Base-by-base conservation (phyloP, 2,888 invertebrate genomes). In the Cactoblastis cactorum region DNA sequence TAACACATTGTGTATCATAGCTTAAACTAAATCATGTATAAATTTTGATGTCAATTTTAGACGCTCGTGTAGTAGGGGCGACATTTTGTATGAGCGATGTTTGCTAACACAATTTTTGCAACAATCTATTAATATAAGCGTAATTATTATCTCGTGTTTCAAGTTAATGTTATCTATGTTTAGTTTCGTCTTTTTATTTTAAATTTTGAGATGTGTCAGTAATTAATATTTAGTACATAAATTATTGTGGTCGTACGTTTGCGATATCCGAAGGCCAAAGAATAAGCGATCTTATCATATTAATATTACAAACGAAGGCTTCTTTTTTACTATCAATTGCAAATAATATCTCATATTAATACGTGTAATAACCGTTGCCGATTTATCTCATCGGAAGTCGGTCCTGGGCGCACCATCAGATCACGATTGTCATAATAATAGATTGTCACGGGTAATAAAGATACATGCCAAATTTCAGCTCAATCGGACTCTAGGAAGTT, bases 41-140 rank as follows among this genome's bases (percentile, higher is more conserved):
- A 81, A 81, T 80, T 79, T 87, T 79, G 83, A 87, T 87, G 88
- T 88, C 88, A 88, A 88, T 88, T 88, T 79, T 88, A 85, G 84
- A 62, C 57, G 73, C 72, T 66, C 78, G 76, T 70, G 66, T 77
- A 80, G 80, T 56, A 65, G 74, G 83, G 66, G 69, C 63, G 58
- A 61, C 61, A 66, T 80, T 80, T 84, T 84, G 78, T 85, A 84
- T 77, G 74, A 67, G 69, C 56, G 57, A 65, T 55, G 63, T 84
- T 85, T 86, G 87, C 86, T 87, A 83, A 77, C 76, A 84, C 78
- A 77, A 73, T 78, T 82, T 86, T 86, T 84, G 83, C 85, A 81
- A 81, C 75, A 76, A 74, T 76, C 68, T 76, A 58, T 9, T 55
- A 66, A n/a, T 63, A 67, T 77, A 80, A 78, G 71, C 68, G 74